Percentiles rank a stretch among this genome's conserved stretches.
Evolutionary conservation across 2,113 vertebrate species (phyloP).

Genomic region (Urocitellus parryii): DNA sequence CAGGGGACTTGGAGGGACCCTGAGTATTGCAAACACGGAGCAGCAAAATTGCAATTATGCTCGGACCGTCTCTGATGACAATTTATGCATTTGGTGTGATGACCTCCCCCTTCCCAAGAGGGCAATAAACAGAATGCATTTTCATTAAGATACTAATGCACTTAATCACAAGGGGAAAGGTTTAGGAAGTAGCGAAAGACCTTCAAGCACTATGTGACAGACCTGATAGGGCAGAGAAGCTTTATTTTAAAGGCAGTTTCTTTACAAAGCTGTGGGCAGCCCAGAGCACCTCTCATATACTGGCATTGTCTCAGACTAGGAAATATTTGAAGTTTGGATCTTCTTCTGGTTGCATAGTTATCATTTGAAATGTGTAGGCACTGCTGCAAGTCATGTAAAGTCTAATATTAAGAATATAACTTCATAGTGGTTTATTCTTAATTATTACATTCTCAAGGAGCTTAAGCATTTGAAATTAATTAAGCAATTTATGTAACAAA

Average conservation of each 20-base stretch:
- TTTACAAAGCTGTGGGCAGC: conserved; percentile 64
- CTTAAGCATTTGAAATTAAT: not conserved
- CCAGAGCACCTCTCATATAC: conserved; percentile 34
- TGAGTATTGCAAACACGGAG: conserved; percentile 84
- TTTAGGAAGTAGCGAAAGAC: conserved; percentile 86
- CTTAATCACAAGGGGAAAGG: conserved; percentile 90
- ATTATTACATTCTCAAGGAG: not conserved
- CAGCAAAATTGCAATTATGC: conserved; percentile 91
- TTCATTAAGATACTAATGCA: conserved; percentile 93
- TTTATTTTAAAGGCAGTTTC: conserved; percentile 83
- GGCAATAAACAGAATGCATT: conserved; percentile 92
- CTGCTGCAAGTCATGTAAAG: too few relatives aligned
- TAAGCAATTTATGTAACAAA: not conserved
- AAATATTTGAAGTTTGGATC: not conserved
- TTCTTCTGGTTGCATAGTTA: not conserved
- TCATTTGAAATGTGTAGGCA: not conserved
- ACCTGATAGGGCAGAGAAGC: conserved; percentile 74
- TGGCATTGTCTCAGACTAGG: not conserved
- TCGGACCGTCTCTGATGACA: conserved; percentile 89
- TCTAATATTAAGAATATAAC: not conserved
- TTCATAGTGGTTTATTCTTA: not conserved
- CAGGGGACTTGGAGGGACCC: conserved; percentile 87
- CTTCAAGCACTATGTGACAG: conserved; percentile 84
- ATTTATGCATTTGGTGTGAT: conserved; percentile 91
- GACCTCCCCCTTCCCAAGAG: conserved; percentile 90